phyloP scores from a whole-genome alignment of 2,797 vertebrate species.

The Gambelia wislizenii region DNA sequence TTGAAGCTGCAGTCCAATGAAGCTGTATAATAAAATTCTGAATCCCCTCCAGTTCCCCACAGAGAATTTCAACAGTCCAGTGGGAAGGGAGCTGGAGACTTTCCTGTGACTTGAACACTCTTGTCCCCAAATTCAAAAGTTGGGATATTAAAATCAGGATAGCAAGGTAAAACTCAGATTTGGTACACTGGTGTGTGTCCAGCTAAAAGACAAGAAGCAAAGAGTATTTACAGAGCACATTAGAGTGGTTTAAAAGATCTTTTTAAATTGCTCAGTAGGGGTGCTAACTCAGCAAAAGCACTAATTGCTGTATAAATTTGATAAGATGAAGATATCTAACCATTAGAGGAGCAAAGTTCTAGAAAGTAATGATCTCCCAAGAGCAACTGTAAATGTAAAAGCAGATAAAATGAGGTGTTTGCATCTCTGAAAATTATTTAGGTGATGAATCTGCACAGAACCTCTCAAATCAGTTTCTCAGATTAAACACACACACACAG shows the following conservation, averaged over 20 bases:
- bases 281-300: constrained; percentile 3
- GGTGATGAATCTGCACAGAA: not conserved
- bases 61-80: not conserved
- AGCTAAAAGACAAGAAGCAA: not conserved
- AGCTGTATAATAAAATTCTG: not conserved
- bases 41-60: not conserved
- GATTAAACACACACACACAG: not conserved
- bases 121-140: not conserved
- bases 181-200: not conserved
- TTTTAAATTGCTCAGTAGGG: not conserved
- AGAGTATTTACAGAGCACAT: not conserved
- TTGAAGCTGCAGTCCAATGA: not conserved
- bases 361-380: constrained; percentile 1
- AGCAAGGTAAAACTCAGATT: not conserved
- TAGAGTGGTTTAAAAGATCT: not conserved
- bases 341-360: constrained; percentile 1
- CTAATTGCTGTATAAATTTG: constrained; percentile 13
- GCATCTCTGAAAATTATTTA: not conserved
- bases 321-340: not conserved
- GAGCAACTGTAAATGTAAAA: not conserved
- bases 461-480: not conserved
- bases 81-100: not conserved
- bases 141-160: not conserved
- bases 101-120: not conserved
- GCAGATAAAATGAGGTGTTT: not conserved